Percentiles rank a stretch among this genome's conserved stretches.
Conservation (phyloP, 2,113 vertebrate species). For the Ellobius talpinus region DNA sequence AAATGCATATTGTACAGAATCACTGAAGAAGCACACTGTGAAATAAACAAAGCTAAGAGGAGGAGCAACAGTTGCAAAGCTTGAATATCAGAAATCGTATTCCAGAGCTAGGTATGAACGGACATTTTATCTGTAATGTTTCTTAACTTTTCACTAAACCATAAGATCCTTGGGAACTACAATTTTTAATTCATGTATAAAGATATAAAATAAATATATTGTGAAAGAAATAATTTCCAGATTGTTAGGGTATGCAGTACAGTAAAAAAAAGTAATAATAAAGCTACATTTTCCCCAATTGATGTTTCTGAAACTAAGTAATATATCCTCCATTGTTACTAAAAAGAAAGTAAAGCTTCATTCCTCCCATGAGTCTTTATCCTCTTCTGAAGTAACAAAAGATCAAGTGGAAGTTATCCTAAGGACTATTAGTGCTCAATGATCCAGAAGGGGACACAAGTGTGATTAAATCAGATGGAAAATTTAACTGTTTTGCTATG, state of each 20-base stretch:
- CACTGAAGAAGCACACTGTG: neutral
- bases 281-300: neutral
- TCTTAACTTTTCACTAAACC: neutral
- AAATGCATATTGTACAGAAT: neutral
- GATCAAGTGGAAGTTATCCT: neutral
- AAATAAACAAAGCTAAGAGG: neutral
- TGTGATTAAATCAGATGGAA: neutral
- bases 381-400: neutral
- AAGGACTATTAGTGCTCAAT: neutral
- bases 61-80: neutral
- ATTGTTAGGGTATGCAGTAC: neutral
- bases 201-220: constrained; percentile 7
- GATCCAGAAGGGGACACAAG: neutral
- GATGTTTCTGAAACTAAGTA: neutral
- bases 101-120: neutral
- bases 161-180: neutral
- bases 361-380: neutral
- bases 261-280: neutral
- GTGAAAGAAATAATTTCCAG: neutral
- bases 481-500: no score
- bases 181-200: neutral
- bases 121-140: neutral
- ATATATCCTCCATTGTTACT: neutral
- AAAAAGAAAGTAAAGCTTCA: neutral
- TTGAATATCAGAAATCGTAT: neutral